A percentile compares a stretch with the other conserved stretches of the same genome.
phyloP scores from a whole-genome alignment of 2,797 vertebrate species.

The Chelon labrosus region DNA sequence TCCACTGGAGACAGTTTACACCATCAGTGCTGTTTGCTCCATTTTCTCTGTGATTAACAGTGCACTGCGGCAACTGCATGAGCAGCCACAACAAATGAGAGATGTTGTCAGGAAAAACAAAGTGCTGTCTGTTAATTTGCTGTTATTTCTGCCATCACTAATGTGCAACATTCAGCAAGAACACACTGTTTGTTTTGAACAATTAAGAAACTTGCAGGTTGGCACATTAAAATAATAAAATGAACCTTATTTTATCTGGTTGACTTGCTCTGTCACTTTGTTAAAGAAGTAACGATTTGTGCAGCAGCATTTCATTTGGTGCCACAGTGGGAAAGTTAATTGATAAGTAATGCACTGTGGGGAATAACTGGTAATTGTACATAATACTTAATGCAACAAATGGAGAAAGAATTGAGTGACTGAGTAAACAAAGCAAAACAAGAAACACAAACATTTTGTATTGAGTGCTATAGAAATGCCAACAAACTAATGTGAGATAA shows the following conservation, averaged over 20 bases:
- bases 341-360: neutral
- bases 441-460: neutral
- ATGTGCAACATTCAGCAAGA: constrained; percentile 15
- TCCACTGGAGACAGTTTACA: constrained; percentile 35
- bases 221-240: constrained; percentile 2
- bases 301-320: neutral
- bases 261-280: neutral
- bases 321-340: neutral
- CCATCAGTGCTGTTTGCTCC: constrained; percentile 31
- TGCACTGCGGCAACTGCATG: constrained; percentile 13
- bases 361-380: neutral
- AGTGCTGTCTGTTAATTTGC: constrained; percentile 23
- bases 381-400: neutral
- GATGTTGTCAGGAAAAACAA: constrained; percentile 17
- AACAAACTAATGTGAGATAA: neutral
- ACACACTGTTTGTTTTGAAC: constrained; percentile 13
- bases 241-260: neutral
- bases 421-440: neutral
- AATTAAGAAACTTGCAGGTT: constrained; percentile 19
- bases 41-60: constrained; percentile 51
- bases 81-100: constrained; percentile 33
- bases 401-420: neutral
- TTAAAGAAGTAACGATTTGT: neutral
- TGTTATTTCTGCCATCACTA: constrained; percentile 8
- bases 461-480: neutral